A percentile compares a stretch with the other conserved stretches of the same genome.
phyloP scores from a whole-genome alignment of 2,888 invertebrate genomes.

The Cheilosia vulpina region DNA sequence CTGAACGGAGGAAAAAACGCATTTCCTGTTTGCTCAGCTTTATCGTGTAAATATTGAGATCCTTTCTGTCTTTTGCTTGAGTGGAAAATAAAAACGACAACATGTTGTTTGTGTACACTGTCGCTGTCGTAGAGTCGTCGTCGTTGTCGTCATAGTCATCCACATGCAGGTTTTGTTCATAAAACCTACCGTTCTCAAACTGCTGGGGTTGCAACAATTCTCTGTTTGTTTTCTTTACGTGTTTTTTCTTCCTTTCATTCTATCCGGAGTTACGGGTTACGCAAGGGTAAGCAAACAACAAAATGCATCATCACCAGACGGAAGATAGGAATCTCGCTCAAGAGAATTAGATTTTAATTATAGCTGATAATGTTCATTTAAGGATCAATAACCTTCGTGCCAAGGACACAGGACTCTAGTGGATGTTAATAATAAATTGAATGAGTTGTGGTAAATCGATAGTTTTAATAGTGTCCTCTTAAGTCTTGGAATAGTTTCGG shows the following conservation, averaged over 20 bases:
- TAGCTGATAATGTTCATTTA: constrained; percentile 54
- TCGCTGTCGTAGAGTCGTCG: neutral
- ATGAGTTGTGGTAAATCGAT: constrained; percentile 25
- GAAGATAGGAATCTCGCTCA: constrained; percentile 53
- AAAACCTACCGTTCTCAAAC: constrained; percentile 26
- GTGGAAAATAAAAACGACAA: constrained; percentile 63
- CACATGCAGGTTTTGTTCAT: constrained; percentile 9
- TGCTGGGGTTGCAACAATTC: constrained; percentile 56
- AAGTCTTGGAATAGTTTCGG: neutral
- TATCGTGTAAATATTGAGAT: constrained; percentile 63
- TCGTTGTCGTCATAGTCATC: neutral
- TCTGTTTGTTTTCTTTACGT: constrained; percentile 14
- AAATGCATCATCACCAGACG: constrained; percentile 54
- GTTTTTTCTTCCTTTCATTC: neutral
- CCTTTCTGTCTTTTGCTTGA: constrained; percentile 46
- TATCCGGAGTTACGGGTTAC: constrained; percentile 39
- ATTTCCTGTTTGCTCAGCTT: constrained; percentile 67
- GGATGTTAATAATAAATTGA: constrained; percentile 22
- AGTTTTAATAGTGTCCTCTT: constrained; percentile 9
- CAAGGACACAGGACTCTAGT: constrained; percentile 38
- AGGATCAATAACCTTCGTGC: constrained; percentile 55
- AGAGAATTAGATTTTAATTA: constrained; percentile 53
- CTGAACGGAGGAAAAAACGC: constrained; percentile 15
- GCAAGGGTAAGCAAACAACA: constrained; percentile 63
- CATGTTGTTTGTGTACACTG: constrained; percentile 60